Conservation (phyloP, 2,113 vertebrate genomes). For the Trinectes maculatus region DNA sequence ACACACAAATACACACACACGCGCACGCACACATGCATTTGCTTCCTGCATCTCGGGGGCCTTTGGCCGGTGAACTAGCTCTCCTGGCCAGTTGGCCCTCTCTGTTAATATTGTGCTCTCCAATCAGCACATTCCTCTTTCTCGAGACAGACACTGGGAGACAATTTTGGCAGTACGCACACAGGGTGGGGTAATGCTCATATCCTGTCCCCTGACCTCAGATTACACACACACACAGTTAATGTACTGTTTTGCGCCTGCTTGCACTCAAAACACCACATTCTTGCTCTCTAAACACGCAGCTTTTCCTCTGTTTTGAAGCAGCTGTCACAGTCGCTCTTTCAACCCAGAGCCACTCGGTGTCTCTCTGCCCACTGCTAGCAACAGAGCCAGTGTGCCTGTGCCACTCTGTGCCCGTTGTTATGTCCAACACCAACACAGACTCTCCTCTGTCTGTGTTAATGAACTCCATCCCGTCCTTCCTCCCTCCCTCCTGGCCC, state of each 20-base stretch:
- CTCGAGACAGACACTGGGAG: constrained; percentile 73
- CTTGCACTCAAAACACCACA: constrained; percentile 58
- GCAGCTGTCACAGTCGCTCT: constrained; percentile 64
- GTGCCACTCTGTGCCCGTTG: constrained; percentile 75
- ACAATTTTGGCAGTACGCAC: constrained; percentile 64
- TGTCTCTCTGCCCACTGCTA: constrained; percentile 51
- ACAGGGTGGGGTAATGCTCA: constrained; percentile 78
- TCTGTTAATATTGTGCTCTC: constrained; percentile 57
- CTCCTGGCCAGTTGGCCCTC: constrained; percentile 71
- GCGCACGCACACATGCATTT: constrained; percentile 19
- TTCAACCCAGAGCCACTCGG: constrained; percentile 39
- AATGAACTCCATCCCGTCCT: constrained; percentile 57
- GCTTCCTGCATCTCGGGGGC: constrained; percentile 50
- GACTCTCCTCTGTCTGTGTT: constrained; percentile 71
- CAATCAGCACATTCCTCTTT: constrained; percentile 83
- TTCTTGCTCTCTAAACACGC: constrained; percentile 66
- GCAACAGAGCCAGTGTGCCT: constrained; percentile 47
- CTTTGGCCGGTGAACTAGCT: constrained; percentile 55
- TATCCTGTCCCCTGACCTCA: constrained; percentile 77
- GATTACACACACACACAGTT: constrained; percentile 48
- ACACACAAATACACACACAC: constrained; percentile 37
- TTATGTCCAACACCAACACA: constrained; percentile 69
- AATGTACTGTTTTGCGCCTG: constrained; percentile 59
- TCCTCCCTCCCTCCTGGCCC: constrained; percentile 38
- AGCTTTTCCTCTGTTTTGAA: constrained; percentile 63